phyloP scores from a whole-genome alignment of 2,888 invertebrate genomes.

The Acleris literana region DNA sequence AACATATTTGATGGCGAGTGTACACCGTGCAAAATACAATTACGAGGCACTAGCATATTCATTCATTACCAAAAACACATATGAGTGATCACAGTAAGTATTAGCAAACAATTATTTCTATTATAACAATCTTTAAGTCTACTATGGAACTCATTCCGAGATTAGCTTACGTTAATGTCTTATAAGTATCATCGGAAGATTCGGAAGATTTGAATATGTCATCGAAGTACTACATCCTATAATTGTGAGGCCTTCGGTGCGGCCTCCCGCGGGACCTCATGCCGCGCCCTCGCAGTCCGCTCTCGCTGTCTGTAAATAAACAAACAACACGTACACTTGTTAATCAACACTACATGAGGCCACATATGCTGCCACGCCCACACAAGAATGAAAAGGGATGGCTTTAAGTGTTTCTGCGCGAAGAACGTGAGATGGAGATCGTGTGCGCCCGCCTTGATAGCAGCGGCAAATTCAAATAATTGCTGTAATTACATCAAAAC shows the following conservation, averaged over 20 bases:
- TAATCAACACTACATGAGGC: no score
- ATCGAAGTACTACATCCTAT: conserved; percentile 59
- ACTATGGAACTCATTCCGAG: neutral
- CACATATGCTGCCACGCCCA: no score
- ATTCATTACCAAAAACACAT: neutral
- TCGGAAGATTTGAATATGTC: conserved; percentile 33
- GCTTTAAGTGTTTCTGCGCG: no score
- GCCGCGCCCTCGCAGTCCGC: conserved; percentile 72
- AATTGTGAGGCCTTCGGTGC: conserved; percentile 64
- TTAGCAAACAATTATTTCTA: conserved; percentile 17
- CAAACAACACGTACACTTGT: neutral
- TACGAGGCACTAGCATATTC: no score
- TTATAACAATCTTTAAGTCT: conserved; percentile 18
- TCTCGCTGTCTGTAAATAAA: conserved; percentile 69
- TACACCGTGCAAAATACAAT: no score
- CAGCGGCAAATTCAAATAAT: no score
- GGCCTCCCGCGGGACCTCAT: conserved; percentile 69
- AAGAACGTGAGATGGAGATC: no score
- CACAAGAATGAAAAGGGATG: no score
- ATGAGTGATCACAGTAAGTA: conserved; percentile 16
- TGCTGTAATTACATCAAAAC: no score
- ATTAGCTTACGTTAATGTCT: conserved; percentile 19
- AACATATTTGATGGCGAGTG: no score
- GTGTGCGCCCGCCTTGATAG: no score
- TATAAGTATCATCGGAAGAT: conserved; percentile 20